Evolutionary conservation across 1,140 invertebrate genomes (phyloP), one percentile per base, ranked within the genome.

Genomic region (Theocolax elegans): DNA sequence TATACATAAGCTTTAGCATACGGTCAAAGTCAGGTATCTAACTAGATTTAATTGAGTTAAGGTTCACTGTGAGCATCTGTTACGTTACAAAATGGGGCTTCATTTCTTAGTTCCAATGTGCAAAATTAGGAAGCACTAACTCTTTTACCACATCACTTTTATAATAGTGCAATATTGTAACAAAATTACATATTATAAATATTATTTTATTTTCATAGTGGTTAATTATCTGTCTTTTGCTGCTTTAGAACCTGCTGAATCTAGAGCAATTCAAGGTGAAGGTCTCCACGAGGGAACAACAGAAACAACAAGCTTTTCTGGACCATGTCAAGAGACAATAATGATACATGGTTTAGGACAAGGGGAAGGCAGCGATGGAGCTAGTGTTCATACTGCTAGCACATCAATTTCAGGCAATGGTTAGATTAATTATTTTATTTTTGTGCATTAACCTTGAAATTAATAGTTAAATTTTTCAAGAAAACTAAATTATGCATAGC

Each of bases 341-440:
- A 67, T 79, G n/a, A 73, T 76, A 59, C 84, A 84, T 79, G 81
- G 81, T 62, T 71, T 80, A 29, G 69, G 73, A 0, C 81, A 83
- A 71, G 79, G 79, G 15, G 85, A 85, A 62, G 76, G 80, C 48
- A 82, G 79, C 25, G 85, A 85, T 78, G 83, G 79, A 71, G 73
- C 82, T 54, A 86, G 84, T 66, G 79, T 83, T 75, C 83, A 81
- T 46, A 85, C 84, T 62, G 81, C 83, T 23, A 85, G 83, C 67
- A 84, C 83, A 23, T 84, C 83, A 12, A 71, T 81, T 58, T 86
- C 84, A 59, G 84, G 82, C 31, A 84, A 85, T 77, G 83, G 83
- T 85, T 71, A 77, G 72, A 69, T 65, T 31, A 51, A 42, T 53
- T 35, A 53, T 23, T 51, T 23, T n/a, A n/a, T n/a, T n/a, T n/a